phyloP scores from a whole-genome alignment of 2,797 vertebrate species.

The Oophaga sylvatica region DNA sequence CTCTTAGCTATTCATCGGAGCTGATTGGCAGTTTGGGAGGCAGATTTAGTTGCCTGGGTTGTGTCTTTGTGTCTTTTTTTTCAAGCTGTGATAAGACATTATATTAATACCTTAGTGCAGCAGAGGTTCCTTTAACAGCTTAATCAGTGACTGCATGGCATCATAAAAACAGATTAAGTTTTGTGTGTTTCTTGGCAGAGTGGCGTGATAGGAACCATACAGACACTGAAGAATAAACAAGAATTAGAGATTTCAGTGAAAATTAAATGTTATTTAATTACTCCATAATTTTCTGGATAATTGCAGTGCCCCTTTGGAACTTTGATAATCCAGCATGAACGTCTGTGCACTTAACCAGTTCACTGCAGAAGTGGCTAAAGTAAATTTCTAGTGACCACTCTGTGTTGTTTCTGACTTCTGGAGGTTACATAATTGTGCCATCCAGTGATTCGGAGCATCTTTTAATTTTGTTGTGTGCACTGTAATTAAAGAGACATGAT shows the following conservation, averaged over 20 bases:
- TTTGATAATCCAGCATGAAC: conserved; percentile 19
- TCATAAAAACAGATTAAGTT: conserved; percentile 44
- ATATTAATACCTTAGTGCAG: not conserved
- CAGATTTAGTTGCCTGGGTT: not conserved
- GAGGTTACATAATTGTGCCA: not conserved
- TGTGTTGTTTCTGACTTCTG: not conserved
- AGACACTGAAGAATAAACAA: conserved; percentile 11
- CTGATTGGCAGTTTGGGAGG: not conserved
- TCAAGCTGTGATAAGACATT: not conserved
- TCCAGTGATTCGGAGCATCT: not conserved
- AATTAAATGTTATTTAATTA: conserved; percentile 45
- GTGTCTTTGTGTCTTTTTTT: not conserved
- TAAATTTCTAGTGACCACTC: not conserved
- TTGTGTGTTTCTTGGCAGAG: conserved; percentile 54
- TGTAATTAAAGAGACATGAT: too few species aligned
- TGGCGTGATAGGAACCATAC: conserved; percentile 18
- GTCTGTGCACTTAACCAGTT: conserved; percentile 17
- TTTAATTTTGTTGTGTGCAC: not conserved
- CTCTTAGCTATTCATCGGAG: too few species aligned
- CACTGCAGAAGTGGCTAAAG: not conserved
- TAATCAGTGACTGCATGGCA: conserved; percentile 20
- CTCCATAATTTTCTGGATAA: conserved; percentile 41
- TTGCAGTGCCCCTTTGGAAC: conserved; percentile 15
- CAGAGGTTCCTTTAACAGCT: not conserved
- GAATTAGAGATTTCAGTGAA: conserved; percentile 34